Percentiles rank a stretch among this genome's conserved stretches.
These are phyloP conservation scores for Branchellion lobata DNA, from an alignment of 2,888 invertebrate genomes.

Conservation along the genomic window DNA sequence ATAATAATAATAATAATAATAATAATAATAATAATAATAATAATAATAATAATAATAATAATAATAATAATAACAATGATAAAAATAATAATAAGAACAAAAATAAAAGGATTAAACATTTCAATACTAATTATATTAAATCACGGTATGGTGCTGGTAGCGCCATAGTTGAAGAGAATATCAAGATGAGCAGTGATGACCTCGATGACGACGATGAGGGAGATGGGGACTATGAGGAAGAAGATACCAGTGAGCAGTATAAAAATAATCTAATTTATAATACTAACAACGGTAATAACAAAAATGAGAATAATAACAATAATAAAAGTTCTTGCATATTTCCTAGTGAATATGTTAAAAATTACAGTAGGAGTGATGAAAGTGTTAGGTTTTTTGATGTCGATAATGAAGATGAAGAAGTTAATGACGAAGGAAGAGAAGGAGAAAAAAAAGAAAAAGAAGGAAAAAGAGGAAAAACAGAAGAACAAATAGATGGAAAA, in stretches of 20 bases:
- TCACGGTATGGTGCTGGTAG: background rate
- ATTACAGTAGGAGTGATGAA: too few relatives aligned
- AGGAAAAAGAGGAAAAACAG: too few relatives aligned
- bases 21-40: background rate
- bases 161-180: background rate
- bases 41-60: background rate
- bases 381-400: too few relatives aligned
- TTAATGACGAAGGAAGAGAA: too few relatives aligned
- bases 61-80: background rate
- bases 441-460: too few relatives aligned
- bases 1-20: background rate
- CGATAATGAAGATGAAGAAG: too few relatives aligned
- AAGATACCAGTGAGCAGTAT: background rate
- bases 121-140: background rate
- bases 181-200: background rate
- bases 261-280: background rate
- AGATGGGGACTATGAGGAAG: background rate
- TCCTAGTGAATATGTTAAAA: too few relatives aligned
- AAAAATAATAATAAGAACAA: background rate
- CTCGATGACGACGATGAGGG: background rate
- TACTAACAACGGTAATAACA: background rate
- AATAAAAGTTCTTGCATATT: too few relatives aligned
- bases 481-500: too few relatives aligned
- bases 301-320: background rate
- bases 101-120: background rate